Evolutionary conservation across 2,888 invertebrate species (phyloP).

Genomic region (Glomeris marginata): DNA sequence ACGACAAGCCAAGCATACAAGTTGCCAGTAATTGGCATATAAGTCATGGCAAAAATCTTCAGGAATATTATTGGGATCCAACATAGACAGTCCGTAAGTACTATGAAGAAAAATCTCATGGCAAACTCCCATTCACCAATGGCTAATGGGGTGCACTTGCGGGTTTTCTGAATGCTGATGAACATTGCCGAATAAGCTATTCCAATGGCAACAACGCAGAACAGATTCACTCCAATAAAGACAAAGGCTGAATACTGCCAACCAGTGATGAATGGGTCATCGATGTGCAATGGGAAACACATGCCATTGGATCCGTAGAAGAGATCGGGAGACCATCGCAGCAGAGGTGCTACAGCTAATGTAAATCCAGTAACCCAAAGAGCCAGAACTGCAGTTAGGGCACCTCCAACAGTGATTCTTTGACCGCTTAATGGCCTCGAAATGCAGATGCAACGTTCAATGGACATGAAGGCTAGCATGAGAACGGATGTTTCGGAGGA

Average conservation of each 20-base stretch:
- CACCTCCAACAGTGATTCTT: conserved; percentile 35
- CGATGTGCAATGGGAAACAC: conserved; percentile 53
- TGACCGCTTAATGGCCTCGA: conserved; percentile 33
- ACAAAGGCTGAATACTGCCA: conserved; percentile 58
- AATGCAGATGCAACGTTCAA: conserved; percentile 49
- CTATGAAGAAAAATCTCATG: conserved; percentile 50
- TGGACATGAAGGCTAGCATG: conserved; percentile 50
- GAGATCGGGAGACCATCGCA: conserved; percentile 37
- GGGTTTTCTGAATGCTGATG: conserved; percentile 44
- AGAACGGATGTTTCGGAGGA: conserved; percentile 52
- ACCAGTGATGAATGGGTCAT: conserved; percentile 47
- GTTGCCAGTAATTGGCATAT: conserved; percentile 36
- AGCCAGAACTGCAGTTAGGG: conserved; percentile 33
- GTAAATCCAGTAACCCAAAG: conserved; percentile 46
- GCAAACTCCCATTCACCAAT: conserved; percentile 46
- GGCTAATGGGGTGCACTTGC: conserved; percentile 34
- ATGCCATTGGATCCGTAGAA: conserved; percentile 52
- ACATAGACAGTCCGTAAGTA: conserved; percentile 50
- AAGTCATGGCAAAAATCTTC: conserved; percentile 44
- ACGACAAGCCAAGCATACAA: conserved; percentile 49
- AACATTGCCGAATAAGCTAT: conserved; percentile 46
- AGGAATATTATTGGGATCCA: conserved; percentile 52
- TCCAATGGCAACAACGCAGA: conserved; percentile 22
- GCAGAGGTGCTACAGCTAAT: conserved; percentile 47
- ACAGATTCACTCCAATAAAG: conserved; percentile 47